Evolutionary conservation across 2,888 invertebrate species (phyloP).

Genomic region (Andrena dorsata): DNA sequence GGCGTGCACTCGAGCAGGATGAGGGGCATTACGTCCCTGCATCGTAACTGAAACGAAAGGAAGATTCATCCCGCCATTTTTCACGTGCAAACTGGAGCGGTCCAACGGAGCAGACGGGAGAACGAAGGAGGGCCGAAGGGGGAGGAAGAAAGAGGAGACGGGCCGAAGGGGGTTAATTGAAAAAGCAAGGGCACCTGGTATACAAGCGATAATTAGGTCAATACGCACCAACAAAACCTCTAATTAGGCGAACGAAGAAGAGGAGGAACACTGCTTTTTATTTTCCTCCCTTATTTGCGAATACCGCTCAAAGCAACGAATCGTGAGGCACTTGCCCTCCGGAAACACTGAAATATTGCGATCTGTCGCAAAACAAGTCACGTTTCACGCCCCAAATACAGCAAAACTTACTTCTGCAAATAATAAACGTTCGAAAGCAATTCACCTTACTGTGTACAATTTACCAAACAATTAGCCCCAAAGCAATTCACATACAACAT

Average conservation of each 20-base stretch:
- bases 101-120: not conserved
- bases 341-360: not conserved
- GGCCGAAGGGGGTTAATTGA: slow-evolving; percentile 31
- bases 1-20: not conserved
- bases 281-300: not conserved
- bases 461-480: too few relatives aligned
- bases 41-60: not conserved
- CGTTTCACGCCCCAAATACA: not conserved
- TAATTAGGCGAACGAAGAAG: slow-evolving; percentile 20
- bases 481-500: too few relatives aligned
- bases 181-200: slow-evolving; percentile 21
- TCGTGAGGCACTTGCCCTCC: not conserved
- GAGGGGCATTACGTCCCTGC: slow-evolving; percentile 6
- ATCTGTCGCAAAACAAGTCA: not conserved
- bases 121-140: too few relatives aligned
- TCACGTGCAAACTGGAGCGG: slow-evolving; percentile 19
- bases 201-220: slow-evolving; percentile 55
- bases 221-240: slow-evolving; percentile 45
- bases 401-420: too few relatives aligned
- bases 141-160: slow-evolving; percentile 9
- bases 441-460: too few relatives aligned
- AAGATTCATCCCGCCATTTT: slow-evolving; percentile 32
- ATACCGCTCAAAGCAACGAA: not conserved
- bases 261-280: not conserved
- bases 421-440: too few relatives aligned